phyloP scores from a whole-genome alignment of 2,888 invertebrate genomes.

The Cosmia trapezina region DNA sequence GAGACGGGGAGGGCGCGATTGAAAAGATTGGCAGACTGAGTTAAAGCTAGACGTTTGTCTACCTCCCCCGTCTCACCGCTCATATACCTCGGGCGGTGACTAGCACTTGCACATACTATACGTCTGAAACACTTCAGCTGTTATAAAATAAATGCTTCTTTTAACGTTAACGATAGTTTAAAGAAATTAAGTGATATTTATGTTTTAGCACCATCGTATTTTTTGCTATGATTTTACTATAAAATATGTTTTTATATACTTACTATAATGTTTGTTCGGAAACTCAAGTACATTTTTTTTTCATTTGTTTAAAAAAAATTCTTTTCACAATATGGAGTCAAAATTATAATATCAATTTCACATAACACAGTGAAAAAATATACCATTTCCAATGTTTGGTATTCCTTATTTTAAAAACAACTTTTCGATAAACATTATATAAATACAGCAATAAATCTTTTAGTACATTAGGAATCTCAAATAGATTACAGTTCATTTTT shows the following conservation, averaged over 20 bases:
- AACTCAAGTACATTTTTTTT: constrained; percentile 7
- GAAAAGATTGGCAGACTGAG: too few relatives aligned
- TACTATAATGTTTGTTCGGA: not conserved
- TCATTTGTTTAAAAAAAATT: not conserved
- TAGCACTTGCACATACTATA: too few relatives aligned
- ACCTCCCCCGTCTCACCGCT: too few relatives aligned
- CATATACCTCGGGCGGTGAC: too few relatives aligned
- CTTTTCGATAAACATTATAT: constrained; percentile 15
- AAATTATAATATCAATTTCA: constrained; percentile 9
- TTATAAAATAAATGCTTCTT: constrained; percentile 32
- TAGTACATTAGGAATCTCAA: constrained; percentile 14
- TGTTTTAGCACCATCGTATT: constrained; percentile 35
- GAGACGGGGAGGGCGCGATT: too few relatives aligned
- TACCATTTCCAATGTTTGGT: constrained; percentile 13
- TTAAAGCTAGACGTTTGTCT: too few relatives aligned
- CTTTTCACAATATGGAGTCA: not conserved
- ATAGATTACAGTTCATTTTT: not conserved
- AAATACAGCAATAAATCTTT: constrained; percentile 25
- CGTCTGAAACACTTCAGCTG: constrained; percentile 3
- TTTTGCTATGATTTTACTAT: not conserved
- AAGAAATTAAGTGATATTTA: constrained; percentile 8
- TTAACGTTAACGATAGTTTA: not conserved
- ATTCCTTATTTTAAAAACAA: constrained; percentile 6
- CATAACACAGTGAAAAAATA: not conserved
- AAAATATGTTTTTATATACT: not conserved